Base-by-base conservation (phyloP, 2,797 vertebrate species). In the Poeciliopsis gracilis region DNA sequence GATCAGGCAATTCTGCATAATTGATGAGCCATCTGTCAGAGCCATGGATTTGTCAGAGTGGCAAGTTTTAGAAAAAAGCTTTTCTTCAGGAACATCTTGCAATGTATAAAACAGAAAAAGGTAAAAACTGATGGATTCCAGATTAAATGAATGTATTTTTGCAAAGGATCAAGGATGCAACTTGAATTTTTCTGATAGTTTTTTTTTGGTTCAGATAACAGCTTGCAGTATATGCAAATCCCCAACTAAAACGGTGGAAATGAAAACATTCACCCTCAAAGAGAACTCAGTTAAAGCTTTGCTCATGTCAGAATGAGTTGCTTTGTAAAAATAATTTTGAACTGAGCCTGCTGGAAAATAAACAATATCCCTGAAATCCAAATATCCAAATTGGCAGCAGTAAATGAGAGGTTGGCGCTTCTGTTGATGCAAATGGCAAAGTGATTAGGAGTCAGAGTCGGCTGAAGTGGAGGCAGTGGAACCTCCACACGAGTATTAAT, bases 1-100 rank as follows among this genome's bases (percentile, higher is more conserved):
- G 89, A 93, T 92, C 82, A 89, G 86, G 80, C 71, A 18, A 5
- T 82, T 71, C 63, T 94, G 88, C 86, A 93, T 95, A 94, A 95
- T 94, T 89, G 84, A 96, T 95, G 87, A 92, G 73, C 90, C 91
- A 93, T 93, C 92, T 94, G 93, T 92, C 88, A 85, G 73, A 81
- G 82, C 80, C 47, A 38, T 72, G 82, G 75, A 84, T 80, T 82
- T 77, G 84, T 84, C 80, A 87, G 77, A 79, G 15, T 41, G 78
- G 72, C 69, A 78, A 75, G 77, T 72, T 79, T 81, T 78, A 73
- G 67, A 69, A 45, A 82, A 75, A 77, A 78, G 46, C 41, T 78
- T 78, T 47, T 80, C 74, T 75, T 61, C 25, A 2, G 71, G 6
- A 55, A 38, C 25, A 51, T 20, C 73, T 78, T 33, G 23, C n/a